Evolutionary conservation across 2,888 invertebrate species (phyloP).

Genomic region (Odontothrips loti): DNA sequence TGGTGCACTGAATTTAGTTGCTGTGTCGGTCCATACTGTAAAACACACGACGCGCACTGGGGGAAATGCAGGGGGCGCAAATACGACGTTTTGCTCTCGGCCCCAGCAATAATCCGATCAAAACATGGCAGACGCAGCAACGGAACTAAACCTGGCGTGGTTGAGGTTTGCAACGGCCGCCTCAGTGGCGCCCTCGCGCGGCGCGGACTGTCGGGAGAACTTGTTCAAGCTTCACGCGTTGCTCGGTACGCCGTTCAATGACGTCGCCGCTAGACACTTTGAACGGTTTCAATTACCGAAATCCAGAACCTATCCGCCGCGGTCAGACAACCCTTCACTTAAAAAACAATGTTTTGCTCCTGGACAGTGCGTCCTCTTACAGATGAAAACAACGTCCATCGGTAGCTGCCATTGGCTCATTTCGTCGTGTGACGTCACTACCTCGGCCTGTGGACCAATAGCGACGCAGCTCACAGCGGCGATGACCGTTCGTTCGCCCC

Average conservation of each 20-base stretch:
- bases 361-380: neutral
- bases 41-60: neutral
- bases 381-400: slow-evolving; percentile 6
- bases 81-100: neutral
- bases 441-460: neutral
- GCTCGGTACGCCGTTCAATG: neutral
- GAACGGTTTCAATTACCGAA: neutral
- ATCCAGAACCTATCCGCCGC: neutral
- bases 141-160: slow-evolving; percentile 20
- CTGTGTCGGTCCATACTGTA: neutral
- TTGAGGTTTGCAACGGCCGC: slow-evolving; percentile 19
- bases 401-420: neutral
- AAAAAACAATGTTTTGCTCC: neutral
- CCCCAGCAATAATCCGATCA: slow-evolving; percentile 24
- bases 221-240: neutral
- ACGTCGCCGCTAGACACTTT: neutral
- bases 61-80: neutral
- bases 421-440: slow-evolving; percentile 4
- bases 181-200: slow-evolving; percentile 8
- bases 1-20: slow-evolving; percentile 14
- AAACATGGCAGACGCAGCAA: slow-evolving; percentile 24
- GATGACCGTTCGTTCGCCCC: slow-evolving; percentile 9
- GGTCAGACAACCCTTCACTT: neutral
- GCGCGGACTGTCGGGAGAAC: neutral
- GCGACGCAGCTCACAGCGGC: neutral